These are phyloP conservation scores for Andrena praecox DNA, from an alignment of 2,888 invertebrate species.

Conservation along the genomic window DNA sequence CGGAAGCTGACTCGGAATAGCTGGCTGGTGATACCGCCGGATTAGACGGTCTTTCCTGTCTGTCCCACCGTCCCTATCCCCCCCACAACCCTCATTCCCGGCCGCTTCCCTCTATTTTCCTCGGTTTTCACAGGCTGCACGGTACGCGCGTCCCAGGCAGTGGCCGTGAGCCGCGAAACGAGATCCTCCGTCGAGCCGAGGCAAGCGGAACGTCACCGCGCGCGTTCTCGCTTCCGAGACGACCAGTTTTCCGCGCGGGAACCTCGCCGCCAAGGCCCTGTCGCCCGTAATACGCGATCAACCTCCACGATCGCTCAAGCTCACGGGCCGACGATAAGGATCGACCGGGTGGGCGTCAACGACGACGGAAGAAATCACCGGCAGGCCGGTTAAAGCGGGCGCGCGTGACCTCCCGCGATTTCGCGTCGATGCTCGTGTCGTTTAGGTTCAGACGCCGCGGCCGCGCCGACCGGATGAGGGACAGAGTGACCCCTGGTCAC, in stretches of 20 bases:
- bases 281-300: slow-evolving; percentile 12
- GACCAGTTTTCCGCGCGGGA: not conserved
- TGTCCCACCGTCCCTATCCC: not conserved
- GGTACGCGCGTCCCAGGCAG: slow-evolving; percentile 53
- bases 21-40: slow-evolving; percentile 51
- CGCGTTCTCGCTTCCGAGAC: not conserved
- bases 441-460: not conserved
- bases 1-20: slow-evolving; percentile 61
- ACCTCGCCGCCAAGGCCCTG: not conserved
- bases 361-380: slow-evolving; percentile 2
- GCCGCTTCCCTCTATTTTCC: slow-evolving; percentile 18
- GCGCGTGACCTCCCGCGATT: slow-evolving; percentile 60
- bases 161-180: slow-evolving; percentile 80
- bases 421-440: slow-evolving; percentile 45
- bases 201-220: slow-evolving; percentile 47
- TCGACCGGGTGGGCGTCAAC: slow-evolving; percentile 21
- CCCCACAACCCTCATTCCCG: not conserved
- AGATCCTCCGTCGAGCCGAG: slow-evolving; percentile 72
- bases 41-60: slow-evolving; percentile 49
- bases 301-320: slow-evolving; percentile 44
- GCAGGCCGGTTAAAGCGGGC: slow-evolving; percentile 4
- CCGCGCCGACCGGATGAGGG: slow-evolving; percentile 25
- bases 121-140: slow-evolving; percentile 28
- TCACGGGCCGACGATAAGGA: slow-evolving; percentile 14
- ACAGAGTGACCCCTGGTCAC: slow-evolving; percentile 53